Evolutionary conservation across 2,888 invertebrate species (phyloP).

Genomic region (Crepidodera aurea): DNA sequence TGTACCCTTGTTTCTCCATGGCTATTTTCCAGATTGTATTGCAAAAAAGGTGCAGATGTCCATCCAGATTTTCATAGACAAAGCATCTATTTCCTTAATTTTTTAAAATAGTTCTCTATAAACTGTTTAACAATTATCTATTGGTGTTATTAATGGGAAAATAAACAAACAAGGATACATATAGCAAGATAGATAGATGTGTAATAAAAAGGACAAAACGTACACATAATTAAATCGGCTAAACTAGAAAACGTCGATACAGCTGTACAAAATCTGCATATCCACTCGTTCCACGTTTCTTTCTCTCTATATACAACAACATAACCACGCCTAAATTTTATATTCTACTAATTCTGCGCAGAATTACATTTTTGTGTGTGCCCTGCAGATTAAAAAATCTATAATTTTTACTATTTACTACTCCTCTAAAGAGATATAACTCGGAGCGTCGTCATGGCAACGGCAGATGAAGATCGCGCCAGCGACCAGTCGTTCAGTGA

Average conservation of each 20-base stretch:
- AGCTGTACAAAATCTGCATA: constrained; percentile 54
- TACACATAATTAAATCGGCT: constrained; percentile 61
- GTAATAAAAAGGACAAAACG: constrained; percentile 53
- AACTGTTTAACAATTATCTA: no score
- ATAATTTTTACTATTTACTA: constrained; percentile 58
- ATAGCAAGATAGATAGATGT: not conserved
- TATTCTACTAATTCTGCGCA: constrained; percentile 62
- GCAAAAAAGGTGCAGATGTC: no score
- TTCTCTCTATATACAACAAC: constrained; percentile 34
- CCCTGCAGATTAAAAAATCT: constrained; percentile 59
- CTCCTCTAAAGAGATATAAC: constrained; percentile 50
- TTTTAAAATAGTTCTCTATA: no score
- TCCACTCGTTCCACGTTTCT: constrained; percentile 47
- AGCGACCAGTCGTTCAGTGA: constrained; percentile 41
- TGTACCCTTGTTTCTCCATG: no score
- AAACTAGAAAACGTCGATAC: constrained; percentile 63
- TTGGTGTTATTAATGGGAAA: no score
- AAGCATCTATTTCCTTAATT: no score
- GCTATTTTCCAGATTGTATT: no score
- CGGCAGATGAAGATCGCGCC: constrained; percentile 47
- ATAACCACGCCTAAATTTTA: constrained; percentile 62
- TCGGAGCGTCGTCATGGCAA: constrained; percentile 45
- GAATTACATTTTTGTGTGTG: constrained; percentile 58
- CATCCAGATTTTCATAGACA: no score
- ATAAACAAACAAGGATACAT: no score